Base-by-base conservation (phyloP, 2,888 invertebrate genomes). In the Orchesellides sinensis region DNA sequence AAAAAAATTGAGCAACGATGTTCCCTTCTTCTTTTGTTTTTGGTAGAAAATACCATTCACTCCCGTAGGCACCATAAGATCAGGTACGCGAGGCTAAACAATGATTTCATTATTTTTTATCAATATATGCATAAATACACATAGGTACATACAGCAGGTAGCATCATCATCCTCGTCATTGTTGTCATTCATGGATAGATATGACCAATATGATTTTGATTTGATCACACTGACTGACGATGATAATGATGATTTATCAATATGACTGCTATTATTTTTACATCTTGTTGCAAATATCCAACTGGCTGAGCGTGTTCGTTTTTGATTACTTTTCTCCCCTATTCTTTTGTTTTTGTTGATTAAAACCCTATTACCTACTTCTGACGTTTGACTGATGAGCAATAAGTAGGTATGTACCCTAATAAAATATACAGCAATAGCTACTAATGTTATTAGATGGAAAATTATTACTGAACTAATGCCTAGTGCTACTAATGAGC, bases 161-260 rank as follows among this genome's bases (percentile, higher is more conserved):
- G 2, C 54, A 54, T 25, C 54, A 54, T 54, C 25, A 25, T 54
- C 54, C 10, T 54, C 49, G 19, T 49, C 49, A 21, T 49, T 49
- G 49, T 56, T 19, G 23, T 56, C 56, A 54, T 52, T 54, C 69
- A 40, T 52, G 52, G 32, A 14, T 10, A 32, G 12, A n/a, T 4
- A 74, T 45, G 61, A 32, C 19, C 40, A 63, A 70, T 78, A 70
- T 78, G 78, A 78, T 78, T 69, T 70, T 78, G 78, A 69, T 78
- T 69, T 63, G 78, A 27, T 32, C 32, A 14, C 35, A 25, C 45
- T 54, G 69, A n/a, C n/a, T 40, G 35, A n/a, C 17, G 35, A 63
- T 54, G 45, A 69, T 54, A 54, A 66, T n/a, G 56, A 45, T 25
- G 45, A 65, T 17, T 49, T 45, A 70, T 69, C 25, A 69, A 40